A percentile compares a stretch with the other conserved stretches of the same genome.
These are phyloP conservation scores for Exaiptasia diaphana DNA, from an alignment of 64 coral and sea anemone species.

Conservation along the genomic window DNA sequence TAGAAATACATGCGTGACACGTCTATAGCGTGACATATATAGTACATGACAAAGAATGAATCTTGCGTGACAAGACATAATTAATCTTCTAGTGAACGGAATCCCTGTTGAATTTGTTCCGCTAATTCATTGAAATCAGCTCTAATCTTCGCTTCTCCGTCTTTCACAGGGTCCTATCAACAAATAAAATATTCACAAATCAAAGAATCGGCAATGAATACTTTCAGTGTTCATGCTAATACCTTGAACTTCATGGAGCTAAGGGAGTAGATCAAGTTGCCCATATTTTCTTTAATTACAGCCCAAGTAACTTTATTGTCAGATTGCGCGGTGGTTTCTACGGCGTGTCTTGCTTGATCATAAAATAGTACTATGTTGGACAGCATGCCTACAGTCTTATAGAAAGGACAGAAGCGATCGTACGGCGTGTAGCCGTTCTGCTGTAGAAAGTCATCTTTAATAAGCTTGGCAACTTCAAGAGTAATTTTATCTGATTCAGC, in stretches of 20 bases:
- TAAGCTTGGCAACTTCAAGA: conserved; percentile 87
- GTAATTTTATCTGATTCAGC: conserved; percentile 97
- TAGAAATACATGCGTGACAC: no score
- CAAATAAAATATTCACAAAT: background rate
- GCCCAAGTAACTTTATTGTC: conserved; percentile 98
- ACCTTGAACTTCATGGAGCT: conserved; percentile 97
- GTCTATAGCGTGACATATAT: background rate
- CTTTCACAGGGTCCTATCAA: conserved; percentile 82
- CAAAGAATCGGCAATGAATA: background rate
- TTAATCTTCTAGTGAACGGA: conserved; percentile 96
- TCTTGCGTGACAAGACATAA: background rate
- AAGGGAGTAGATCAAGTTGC: conserved; percentile 72
- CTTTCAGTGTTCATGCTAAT: background rate
- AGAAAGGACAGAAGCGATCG: conserved; percentile 92
- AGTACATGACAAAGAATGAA: background rate
- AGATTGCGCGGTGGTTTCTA: conserved; percentile 87
- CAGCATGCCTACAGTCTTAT: conserved; percentile 95
- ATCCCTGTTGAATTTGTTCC: conserved; percentile 96
- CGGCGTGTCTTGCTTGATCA: conserved; percentile 83
- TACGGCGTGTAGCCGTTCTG: conserved; percentile 95
- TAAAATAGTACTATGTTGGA: conserved; percentile 91
- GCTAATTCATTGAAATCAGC: conserved; percentile 80
- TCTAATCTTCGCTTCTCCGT: conserved; percentile 89
- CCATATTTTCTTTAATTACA: conserved; percentile 97
- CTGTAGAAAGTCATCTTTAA: conserved; percentile 95